phyloP scores from a whole-genome alignment of 2,797 vertebrate species.

The Cygnus olor region DNA sequence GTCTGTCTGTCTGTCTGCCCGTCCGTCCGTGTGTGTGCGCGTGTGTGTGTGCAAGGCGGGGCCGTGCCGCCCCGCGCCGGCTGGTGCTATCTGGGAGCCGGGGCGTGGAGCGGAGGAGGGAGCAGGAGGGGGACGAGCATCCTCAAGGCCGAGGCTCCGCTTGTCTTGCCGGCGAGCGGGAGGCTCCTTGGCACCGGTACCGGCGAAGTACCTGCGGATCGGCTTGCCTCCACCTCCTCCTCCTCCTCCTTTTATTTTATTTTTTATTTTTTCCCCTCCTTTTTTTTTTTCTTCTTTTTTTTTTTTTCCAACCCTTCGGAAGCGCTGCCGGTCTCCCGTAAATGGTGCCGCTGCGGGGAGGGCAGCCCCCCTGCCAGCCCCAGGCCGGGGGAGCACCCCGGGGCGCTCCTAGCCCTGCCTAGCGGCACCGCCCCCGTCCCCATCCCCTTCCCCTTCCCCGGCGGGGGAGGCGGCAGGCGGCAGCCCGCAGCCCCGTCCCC shows the following conservation, averaged over 20 bases:
- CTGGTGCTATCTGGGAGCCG: conserved; percentile 58
- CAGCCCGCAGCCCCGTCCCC: neutral
- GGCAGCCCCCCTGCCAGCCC: neutral
- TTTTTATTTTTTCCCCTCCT: neutral
- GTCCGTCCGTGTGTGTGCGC: neutral
- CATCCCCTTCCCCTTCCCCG: neutral
- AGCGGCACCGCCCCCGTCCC: neutral
- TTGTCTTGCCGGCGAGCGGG: neutral
- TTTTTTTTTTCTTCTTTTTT: neutral
- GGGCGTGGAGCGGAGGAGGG: conserved; percentile 27
- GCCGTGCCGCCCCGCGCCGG: conserved; percentile 6
- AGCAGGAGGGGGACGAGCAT: neutral
- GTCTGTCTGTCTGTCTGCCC: neutral
- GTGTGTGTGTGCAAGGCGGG: neutral
- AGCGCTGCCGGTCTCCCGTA: neutral
- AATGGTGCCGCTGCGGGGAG: neutral
- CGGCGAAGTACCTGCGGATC: neutral
- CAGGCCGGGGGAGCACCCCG: neutral
- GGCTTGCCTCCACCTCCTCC: neutral
- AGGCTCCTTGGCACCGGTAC: neutral
- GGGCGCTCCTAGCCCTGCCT: neutral
- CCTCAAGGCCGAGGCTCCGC: neutral
- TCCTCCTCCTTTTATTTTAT: too few relatives aligned
- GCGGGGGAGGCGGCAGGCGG: neutral
- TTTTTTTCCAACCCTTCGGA: neutral